These are phyloP conservation scores for Tricholaema leucomelas DNA, from an alignment of 2,113 vertebrate species.

Conservation along the genomic window DNA sequence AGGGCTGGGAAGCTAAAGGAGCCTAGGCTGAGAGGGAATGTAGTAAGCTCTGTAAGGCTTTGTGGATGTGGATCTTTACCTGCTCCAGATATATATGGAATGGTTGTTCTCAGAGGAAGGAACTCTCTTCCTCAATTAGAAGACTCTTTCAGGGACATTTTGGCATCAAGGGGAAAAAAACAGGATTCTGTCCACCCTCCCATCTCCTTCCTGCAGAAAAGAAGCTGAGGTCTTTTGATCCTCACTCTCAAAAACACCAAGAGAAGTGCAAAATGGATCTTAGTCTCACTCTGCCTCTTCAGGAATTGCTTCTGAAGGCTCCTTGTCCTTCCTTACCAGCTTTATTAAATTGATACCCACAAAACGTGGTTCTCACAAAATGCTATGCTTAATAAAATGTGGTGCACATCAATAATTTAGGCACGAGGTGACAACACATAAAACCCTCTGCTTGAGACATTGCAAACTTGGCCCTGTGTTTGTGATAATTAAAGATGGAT, in stretches of 20 bases:
- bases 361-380: background rate
- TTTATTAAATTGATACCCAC: background rate
- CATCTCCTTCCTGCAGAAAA: background rate
- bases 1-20: background rate
- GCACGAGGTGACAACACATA: conserved; percentile 11
- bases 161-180: accelerated
- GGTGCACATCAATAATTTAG: conserved; percentile 7
- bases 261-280: background rate
- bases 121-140: background rate
- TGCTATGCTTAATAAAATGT: conserved; percentile 40
- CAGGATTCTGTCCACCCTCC: background rate
- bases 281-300: background rate
- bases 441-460: conserved; percentile 19
- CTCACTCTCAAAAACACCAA: background rate
- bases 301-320: background rate
- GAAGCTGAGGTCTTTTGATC: background rate
- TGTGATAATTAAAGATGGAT: conserved; percentile 56
- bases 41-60: no score
- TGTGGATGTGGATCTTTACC: background rate
- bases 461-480: background rate
- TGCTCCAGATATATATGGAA: background rate
- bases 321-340: background rate
- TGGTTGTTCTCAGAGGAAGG: background rate
- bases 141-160: background rate
- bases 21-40: background rate